Evolutionary conservation across 2,888 invertebrate genomes (phyloP).

Genomic region (Itoplectis maculator): DNA sequence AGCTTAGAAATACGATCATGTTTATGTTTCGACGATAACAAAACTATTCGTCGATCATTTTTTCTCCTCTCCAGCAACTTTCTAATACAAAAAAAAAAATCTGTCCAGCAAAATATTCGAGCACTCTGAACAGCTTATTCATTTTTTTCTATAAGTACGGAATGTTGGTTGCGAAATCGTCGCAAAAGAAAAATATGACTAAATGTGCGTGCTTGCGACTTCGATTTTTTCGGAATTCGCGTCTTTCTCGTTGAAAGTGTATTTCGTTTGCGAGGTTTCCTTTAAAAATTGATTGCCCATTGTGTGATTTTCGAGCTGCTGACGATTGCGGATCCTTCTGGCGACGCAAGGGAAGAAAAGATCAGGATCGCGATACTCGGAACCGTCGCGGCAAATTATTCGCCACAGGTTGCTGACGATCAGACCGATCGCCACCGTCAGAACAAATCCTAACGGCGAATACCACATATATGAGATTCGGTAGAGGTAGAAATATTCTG

Average conservation of each 20-base stretch:
- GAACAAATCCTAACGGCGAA: slow-evolving; percentile 90
- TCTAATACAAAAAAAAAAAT: background rate
- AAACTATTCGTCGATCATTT: background rate
- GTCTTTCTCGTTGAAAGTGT: slow-evolving; percentile 62
- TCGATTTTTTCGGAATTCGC: slow-evolving; percentile 20
- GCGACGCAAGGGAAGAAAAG: slow-evolving; percentile 79
- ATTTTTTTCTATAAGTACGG: slow-evolving; percentile 28
- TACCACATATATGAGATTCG: slow-evolving; percentile 92
- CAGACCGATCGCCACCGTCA: slow-evolving; percentile 90
- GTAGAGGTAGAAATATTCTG: slow-evolving; percentile 77
- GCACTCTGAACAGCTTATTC: background rate
- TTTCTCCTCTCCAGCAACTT: background rate
- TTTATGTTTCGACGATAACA: background rate
- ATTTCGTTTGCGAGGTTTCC: slow-evolving; percentile 65
- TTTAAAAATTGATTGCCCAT: slow-evolving; percentile 15
- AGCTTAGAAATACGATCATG: no score
- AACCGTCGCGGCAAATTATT: slow-evolving; percentile 44
- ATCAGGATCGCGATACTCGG: slow-evolving; percentile 73
- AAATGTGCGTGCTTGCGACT: slow-evolving; percentile 53
- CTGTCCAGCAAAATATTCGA: background rate
- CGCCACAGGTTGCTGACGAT: slow-evolving; percentile 83
- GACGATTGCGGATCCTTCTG: slow-evolving; percentile 71
- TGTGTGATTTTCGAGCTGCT: slow-evolving; percentile 26
- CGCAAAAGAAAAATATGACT: background rate
- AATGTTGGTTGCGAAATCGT: slow-evolving; percentile 29